Base-by-base conservation (phyloP, 2,888 invertebrate genomes). In the Neocrepidodera transversa region DNA sequence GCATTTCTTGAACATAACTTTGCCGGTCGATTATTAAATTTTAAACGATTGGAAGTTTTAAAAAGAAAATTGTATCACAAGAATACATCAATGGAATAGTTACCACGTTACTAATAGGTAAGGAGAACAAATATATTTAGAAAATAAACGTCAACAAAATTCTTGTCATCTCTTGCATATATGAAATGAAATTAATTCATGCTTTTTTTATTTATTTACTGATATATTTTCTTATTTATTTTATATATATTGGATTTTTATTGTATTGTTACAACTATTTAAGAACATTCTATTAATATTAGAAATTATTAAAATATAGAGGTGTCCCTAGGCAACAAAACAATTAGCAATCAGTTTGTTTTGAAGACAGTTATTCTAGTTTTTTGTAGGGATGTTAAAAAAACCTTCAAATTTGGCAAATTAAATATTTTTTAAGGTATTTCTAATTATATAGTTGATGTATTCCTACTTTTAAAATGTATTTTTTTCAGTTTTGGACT, bases 301-400 rank as follows among this genome's bases (percentile, higher is more conserved):
- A 23, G 23, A 23, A 23, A 23, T 5, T 23, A 23, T 3, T 23
- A 23, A 23, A 23, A 32, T 3, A 13, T 32, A 30, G 1, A 8
- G 10, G 11, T 32, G 38, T 38, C 16, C 53, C 61, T 59, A 68
- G 70, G 71, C 60, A 73, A 74, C 72, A 67, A 72, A 73, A 74
- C 74, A 74, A 73, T 64, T 64, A 63, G 64, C 62, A 65, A 68
- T 68, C 68, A 68, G 68, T 71, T 71, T 71, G 68, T 72, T n/a
- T 72, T 69, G 66, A 68, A 52, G 38, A 40, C 68, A 72, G 58
- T 60, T 63, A 49, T 51, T 60, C 62, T 70, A 71, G 71, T 71
- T 73, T 71, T 66, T 67, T 68, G 67, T 64, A 61, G 67, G 67
- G 68, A 63, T 64, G 60, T 65, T 62, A 54, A 52, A 60, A 64